These are phyloP conservation scores for Ligdia adustata DNA, from an alignment of 2,888 invertebrate species.

Conservation along the genomic window DNA sequence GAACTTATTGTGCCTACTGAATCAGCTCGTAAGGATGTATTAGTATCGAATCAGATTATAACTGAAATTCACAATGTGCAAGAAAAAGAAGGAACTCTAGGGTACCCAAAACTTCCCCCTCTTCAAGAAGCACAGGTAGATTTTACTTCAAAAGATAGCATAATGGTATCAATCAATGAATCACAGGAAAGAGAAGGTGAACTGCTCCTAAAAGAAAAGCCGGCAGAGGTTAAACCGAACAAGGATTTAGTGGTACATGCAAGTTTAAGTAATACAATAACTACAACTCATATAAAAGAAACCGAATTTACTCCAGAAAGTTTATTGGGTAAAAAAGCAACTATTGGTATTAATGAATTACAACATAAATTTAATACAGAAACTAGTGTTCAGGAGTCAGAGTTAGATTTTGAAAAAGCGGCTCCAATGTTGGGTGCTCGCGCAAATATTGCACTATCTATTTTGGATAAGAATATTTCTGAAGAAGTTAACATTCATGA, in stretches of 20 bases:
- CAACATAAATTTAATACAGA: conserved; percentile 84
- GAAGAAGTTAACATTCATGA: conserved; percentile 86
- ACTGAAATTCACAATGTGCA: conserved; percentile 87
- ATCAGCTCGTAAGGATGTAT: conserved; percentile 86
- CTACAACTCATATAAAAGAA: conserved; percentile 87
- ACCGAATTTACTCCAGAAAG: conserved; percentile 77
- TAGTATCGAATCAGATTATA: conserved; percentile 86
- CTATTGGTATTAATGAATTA: conserved; percentile 84
- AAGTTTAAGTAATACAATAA: conserved; percentile 84
- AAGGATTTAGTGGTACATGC: conserved; percentile 70
- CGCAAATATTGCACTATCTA: conserved; percentile 77
- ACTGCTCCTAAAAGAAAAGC: conserved; percentile 65
- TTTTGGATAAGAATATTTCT: conserved; percentile 84
- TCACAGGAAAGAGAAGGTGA: conserved; percentile 87
- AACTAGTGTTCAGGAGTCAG: conserved; percentile 85
- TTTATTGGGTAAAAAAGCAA: conserved; percentile 80
- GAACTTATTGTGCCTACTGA: conserved; percentile 92
- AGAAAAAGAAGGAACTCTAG: conserved; percentile 87
- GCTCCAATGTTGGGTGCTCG: conserved; percentile 66
- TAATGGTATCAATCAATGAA: conserved; percentile 81
- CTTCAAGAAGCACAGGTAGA: conserved; percentile 85
- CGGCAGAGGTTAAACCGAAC: conserved; percentile 56
- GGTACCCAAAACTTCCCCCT: conserved; percentile 83
- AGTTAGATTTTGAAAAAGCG: conserved; percentile 74
- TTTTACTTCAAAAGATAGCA: conserved; percentile 85